phyloP scores from a whole-genome alignment of 2,113 vertebrate species.

The Andinoacara biseriatus region DNA sequence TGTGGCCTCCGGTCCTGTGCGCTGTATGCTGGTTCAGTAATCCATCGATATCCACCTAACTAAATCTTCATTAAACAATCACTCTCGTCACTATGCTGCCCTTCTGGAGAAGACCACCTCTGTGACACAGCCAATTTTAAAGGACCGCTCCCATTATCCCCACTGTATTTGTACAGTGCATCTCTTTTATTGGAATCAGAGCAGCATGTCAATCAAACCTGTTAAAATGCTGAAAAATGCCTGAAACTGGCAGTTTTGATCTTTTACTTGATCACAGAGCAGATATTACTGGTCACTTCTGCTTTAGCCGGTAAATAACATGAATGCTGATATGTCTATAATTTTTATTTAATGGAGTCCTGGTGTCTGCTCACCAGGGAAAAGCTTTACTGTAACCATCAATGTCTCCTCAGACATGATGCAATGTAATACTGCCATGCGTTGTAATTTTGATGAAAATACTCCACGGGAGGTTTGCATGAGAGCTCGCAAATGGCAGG shows the following conservation, averaged over 20 bases:
- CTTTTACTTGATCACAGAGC: background rate
- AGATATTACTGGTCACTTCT: background rate
- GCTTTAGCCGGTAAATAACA: background rate
- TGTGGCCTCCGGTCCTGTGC: background rate
- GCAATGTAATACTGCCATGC: background rate
- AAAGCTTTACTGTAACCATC: background rate
- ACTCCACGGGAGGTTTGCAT: background rate
- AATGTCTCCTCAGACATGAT: background rate
- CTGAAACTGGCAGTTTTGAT: background rate
- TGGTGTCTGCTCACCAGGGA: background rate
- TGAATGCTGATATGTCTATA: background rate
- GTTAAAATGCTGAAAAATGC: background rate
- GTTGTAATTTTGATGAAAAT: background rate
- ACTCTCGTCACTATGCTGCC: background rate
- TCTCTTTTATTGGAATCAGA: background rate
- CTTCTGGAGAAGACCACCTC: background rate
- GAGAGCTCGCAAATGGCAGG: background rate
- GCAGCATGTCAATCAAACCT: background rate
- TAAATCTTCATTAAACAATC: constrained; percentile 10
- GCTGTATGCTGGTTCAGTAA: background rate
- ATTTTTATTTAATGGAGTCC: background rate
- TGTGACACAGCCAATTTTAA: background rate
- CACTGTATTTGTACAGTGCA: background rate
- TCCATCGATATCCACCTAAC: constrained; percentile 12
- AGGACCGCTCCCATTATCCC: background rate